These are phyloP conservation scores for Tipula vernalis DNA, from an alignment of 2,888 invertebrate genomes.

Conservation along the genomic window DNA sequence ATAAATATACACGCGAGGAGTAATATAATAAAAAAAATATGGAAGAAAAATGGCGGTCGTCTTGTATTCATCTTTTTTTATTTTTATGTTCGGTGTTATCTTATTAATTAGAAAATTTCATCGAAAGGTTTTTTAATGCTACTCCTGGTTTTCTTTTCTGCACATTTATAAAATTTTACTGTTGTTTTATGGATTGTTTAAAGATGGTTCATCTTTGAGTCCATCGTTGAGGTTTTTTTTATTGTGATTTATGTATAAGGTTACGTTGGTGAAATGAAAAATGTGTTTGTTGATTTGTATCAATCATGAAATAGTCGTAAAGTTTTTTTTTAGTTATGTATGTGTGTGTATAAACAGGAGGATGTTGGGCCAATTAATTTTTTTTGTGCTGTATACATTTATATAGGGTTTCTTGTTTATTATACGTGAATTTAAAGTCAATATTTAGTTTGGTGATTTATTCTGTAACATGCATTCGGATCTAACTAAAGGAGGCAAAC, in stretches of 20 bases:
- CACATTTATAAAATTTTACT: neutral
- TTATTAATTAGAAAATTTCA: conserved; percentile 10
- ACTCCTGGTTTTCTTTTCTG: neutral
- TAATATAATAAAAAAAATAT: neutral
- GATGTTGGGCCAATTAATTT: neutral
- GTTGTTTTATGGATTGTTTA: neutral
- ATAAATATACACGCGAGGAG: neutral
- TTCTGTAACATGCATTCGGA: too few relatives aligned
- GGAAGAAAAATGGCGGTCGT: neutral
- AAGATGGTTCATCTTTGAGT: neutral
- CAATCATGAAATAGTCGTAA: neutral
- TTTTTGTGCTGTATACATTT: neutral
- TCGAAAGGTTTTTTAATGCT: conserved; percentile 6
- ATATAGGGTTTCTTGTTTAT: neutral
- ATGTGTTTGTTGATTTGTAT: neutral
- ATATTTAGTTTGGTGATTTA: too few relatives aligned
- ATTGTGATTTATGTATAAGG: neutral
- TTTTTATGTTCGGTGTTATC: neutral
- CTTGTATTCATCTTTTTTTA: neutral
- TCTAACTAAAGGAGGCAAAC: too few relatives aligned
- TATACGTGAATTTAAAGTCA: too few relatives aligned
- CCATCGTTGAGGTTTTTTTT: neutral
- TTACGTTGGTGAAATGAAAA: neutral
- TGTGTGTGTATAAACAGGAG: neutral
- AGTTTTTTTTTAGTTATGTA: neutral